Conservation (phyloP, 2,113 vertebrate species). For the Piprites chloris region DNA sequence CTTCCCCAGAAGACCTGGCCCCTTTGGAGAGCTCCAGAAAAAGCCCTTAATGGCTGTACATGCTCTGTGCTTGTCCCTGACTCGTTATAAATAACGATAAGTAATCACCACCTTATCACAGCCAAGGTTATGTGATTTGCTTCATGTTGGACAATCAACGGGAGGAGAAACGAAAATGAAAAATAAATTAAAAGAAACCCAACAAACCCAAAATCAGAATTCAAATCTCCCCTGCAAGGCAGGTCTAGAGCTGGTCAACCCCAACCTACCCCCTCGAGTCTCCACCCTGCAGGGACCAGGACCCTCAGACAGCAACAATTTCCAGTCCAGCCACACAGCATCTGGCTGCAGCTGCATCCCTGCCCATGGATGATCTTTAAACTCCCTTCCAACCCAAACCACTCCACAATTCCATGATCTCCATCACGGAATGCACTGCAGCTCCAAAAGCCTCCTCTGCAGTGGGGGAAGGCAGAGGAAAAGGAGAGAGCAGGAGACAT, state of each 20-base stretch:
- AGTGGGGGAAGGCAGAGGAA: not conserved
- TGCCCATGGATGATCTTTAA: not conserved
- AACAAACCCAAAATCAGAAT: not conserved
- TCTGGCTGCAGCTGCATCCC: not conserved
- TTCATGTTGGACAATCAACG: not conserved
- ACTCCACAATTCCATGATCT: not conserved
- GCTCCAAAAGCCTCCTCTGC: not conserved
- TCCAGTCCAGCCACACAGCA: not conserved
- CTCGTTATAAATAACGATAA: not conserved
- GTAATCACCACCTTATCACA: not conserved
- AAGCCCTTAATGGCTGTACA: not conserved
- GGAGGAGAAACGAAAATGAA: not conserved
- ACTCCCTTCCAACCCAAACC: not conserved
- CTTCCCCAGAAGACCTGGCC: not conserved
- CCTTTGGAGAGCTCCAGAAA: not conserved
- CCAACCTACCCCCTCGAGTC: not conserved
- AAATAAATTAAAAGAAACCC: rapidly evolving
- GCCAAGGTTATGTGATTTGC: not conserved
- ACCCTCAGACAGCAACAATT: not conserved
- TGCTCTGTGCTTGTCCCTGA: not conserved
- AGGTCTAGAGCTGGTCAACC: not conserved
- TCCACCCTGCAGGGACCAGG: not conserved
- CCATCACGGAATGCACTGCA: rapidly evolving
- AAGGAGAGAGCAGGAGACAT: not conserved
- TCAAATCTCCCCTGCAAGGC: not conserved